Base-by-base conservation (phyloP, 1,140 invertebrate species). In the Pygmarrhopalites habei region DNA sequence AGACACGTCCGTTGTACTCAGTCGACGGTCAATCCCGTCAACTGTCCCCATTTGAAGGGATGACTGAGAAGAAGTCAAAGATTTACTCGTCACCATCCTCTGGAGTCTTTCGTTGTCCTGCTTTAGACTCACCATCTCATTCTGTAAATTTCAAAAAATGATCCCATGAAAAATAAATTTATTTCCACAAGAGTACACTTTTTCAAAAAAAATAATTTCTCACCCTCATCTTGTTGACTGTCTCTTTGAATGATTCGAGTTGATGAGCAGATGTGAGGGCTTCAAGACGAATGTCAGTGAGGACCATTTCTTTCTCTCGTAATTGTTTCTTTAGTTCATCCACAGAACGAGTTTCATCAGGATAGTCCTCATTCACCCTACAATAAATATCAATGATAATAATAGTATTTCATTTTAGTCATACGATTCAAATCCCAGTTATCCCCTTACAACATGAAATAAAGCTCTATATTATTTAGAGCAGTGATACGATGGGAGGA, bases 61-160 rank as follows among this genome's bases (percentile, higher is more conserved):
- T 61, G 81, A 87, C 67, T 89, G 86, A 10, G 87, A 89, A 1
- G 88, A 89, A 1, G 86, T 86, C 39, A 90, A 73, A 0, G 88
- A 90, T 71, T 90, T 85, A 26, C 84, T 87, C 3, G 86, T 86
- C 1, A 95, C 88, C 67, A 94, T 78, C 68, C 89, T 82, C 72
- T 96, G 92, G 0, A 98, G 80, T 35, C 94, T 82, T 72, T 97
- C 92, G 75, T 98, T 98, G 74, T 98, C 96, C 72, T 96, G 92
- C 74, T 96, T 96, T 69, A 98, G 77, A 71, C 88, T 92, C 69
- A 92, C 78, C 92, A 98, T 97, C 79, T 98, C 94, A 74, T 88
- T 90, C 89, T 93, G 76, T 35, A 81, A 79, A 71, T n/a, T n/a
- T n/a, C n/a, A 69, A 43, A 70, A 19, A 26, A 58, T 51, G 10